A percentile compares a stretch with the other conserved stretches of the same genome.
phyloP scores from a whole-genome alignment of 23 tunicate genomes.

The Oikopleura albicans region DNA sequence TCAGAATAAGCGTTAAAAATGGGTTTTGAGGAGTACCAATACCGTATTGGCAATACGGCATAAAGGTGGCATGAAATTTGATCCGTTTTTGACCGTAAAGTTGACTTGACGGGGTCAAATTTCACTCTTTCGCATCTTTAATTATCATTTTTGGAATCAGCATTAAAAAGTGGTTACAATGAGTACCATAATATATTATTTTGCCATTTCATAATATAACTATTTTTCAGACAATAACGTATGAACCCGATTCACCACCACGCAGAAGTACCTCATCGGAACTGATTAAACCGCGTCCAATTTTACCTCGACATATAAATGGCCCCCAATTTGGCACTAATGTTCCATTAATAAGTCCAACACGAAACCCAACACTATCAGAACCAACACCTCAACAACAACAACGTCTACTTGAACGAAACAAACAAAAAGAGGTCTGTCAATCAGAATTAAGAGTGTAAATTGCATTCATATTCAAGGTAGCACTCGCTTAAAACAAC shows the following conservation, averaged over 20 bases:
- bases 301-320: neutral
- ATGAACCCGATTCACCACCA: neutral
- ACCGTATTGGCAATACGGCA: too few species aligned
- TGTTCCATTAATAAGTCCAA: neutral
- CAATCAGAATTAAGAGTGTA: too few species aligned
- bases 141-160: neutral
- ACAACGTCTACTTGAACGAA: neutral
- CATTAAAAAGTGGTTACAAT: neutral
- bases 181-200: neutral
- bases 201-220: neutral
- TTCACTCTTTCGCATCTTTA: neutral
- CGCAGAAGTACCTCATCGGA: conserved; percentile 3
- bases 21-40: too few species aligned
- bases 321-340: neutral
- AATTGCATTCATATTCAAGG: too few species aligned
- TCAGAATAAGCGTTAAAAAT: too few species aligned
- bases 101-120: too few species aligned
- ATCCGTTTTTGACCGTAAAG: too few species aligned
- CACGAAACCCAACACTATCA: conserved; percentile 5
- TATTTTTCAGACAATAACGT: neutral
- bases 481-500: too few species aligned
- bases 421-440: neutral
- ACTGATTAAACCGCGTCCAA: neutral
- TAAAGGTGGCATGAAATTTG: too few species aligned
- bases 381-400: neutral